phyloP scores from a whole-genome alignment of 2,113 vertebrate genomes.

The Bambusicola thoracicus region DNA sequence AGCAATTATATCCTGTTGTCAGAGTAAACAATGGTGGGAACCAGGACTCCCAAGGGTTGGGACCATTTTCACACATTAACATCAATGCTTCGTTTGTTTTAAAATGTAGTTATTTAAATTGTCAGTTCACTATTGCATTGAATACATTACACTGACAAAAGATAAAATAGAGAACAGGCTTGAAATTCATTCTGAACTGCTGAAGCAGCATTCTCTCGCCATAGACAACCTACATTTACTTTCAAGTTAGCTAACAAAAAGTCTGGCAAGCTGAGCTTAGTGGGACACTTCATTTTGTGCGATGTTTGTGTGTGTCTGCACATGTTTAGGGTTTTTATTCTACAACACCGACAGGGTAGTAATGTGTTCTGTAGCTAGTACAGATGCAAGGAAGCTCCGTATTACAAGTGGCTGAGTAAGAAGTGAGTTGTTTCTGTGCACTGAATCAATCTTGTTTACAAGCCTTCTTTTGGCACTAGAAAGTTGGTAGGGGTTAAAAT shows the following conservation, averaged over 20 bases:
- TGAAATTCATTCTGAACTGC: slow-evolving; percentile 81
- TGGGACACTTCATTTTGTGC: slow-evolving; percentile 58
- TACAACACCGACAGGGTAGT: neutral
- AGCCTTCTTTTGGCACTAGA: neutral
- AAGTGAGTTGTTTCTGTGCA: neutral
- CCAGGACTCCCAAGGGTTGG: slow-evolving; percentile 81
- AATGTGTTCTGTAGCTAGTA: slow-evolving; percentile 31
- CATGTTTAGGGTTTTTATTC: neutral
- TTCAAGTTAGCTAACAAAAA: slow-evolving; percentile 77
- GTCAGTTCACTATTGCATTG: slow-evolving; percentile 77
- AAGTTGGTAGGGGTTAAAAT: neutral
- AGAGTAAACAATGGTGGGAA: slow-evolving; percentile 97
- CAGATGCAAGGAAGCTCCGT: neutral
- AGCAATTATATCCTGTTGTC: slow-evolving; percentile 91
- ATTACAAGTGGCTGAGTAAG: neutral
- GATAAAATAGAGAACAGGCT: slow-evolving; percentile 80
- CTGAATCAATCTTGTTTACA: neutral
- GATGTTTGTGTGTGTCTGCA: slow-evolving; percentile 15
- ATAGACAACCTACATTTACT: slow-evolving; percentile 78
- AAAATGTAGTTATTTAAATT: slow-evolving; percentile 86
- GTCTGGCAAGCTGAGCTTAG: slow-evolving; percentile 69
- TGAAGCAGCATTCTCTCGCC: slow-evolving; percentile 79
- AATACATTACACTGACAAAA: slow-evolving; percentile 83
- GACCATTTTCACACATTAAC: slow-evolving; percentile 92
- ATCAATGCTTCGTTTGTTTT: slow-evolving; percentile 89